Evolutionary conservation across 2,113 vertebrate species (phyloP).

Genomic region (Microtus pennsylvanicus): DNA sequence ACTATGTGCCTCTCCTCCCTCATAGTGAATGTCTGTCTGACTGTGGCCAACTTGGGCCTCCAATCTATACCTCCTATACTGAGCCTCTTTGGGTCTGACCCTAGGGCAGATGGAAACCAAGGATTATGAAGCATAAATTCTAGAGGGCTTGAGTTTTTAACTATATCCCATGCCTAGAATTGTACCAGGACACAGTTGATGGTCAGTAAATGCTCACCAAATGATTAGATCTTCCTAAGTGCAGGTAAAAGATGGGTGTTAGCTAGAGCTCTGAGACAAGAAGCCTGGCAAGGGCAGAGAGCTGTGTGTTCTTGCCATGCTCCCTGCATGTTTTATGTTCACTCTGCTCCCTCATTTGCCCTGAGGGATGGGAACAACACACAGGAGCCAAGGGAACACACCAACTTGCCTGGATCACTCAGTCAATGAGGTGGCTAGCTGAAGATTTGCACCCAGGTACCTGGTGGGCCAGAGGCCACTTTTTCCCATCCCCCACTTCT

Average conservation of each 20-base stretch:
- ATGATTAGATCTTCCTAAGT: neutral
- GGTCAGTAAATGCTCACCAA: neutral
- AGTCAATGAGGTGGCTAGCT: neutral
- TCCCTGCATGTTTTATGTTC: neutral
- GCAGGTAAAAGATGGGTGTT: neutral
- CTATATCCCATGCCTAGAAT: neutral
- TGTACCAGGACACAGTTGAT: neutral
- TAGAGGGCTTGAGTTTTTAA: neutral
- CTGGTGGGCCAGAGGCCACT: neutral
- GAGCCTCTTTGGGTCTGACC: neutral
- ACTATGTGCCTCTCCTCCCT: neutral
- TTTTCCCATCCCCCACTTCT: neutral
- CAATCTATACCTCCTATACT: neutral
- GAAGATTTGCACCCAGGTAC: neutral
- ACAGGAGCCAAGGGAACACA: neutral
- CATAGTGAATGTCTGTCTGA: neutral
- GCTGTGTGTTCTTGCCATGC: fast-evolving
- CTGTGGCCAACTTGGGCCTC: neutral
- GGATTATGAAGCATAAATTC: neutral
- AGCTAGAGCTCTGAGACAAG: neutral
- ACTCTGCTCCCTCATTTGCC: neutral
- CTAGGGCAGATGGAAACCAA: neutral
- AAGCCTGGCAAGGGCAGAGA: neutral
- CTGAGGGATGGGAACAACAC: neutral
- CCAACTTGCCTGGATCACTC: neutral